Evolutionary conservation across 2,113 vertebrate species (phyloP).

Genomic region (Condylura cristata): DNA sequence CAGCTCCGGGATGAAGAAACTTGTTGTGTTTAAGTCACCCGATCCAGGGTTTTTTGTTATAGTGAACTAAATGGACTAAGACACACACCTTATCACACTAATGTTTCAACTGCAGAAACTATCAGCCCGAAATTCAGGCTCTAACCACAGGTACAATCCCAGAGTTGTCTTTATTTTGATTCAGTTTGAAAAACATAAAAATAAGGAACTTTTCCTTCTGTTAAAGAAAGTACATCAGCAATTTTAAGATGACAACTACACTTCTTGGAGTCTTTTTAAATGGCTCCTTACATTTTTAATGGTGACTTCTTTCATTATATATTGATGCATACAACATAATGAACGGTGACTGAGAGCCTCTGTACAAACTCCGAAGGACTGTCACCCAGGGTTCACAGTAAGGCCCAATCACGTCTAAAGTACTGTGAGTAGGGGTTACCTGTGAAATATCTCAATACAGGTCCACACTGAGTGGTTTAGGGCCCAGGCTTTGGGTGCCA

Average conservation of each 20-base stretch:
- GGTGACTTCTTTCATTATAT: conserved; percentile 84
- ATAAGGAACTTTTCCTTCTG: conserved; percentile 27
- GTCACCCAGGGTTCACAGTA: conserved; percentile 91
- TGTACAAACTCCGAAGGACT: conserved; percentile 97
- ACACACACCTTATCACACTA: background rate
- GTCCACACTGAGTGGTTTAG: background rate
- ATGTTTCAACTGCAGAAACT: conserved; percentile 6
- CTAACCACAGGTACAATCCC: conserved; percentile 4
- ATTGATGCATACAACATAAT: conserved; percentile 94
- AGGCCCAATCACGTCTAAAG: conserved; percentile 94
- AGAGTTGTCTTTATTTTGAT: conserved; percentile 27
- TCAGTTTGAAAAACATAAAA: conserved; percentile 29
- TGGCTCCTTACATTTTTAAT: background rate
- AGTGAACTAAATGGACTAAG: background rate
- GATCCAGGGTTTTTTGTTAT: background rate
- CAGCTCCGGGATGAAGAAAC: background rate
- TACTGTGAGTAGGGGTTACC: conserved; percentile 83
- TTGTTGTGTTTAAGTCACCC: background rate
- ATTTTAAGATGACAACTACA: conserved; percentile 25
- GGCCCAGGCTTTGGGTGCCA: background rate
- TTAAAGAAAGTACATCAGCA: conserved; percentile 28
- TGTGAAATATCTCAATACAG: background rate
- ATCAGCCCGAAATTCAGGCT: conserved; percentile 30
- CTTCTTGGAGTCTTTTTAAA: background rate
- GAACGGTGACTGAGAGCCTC: conserved; percentile 94